Conservation (phyloP, 2,113 vertebrate genomes). For the Ophthalmolycus amberensis region DNA sequence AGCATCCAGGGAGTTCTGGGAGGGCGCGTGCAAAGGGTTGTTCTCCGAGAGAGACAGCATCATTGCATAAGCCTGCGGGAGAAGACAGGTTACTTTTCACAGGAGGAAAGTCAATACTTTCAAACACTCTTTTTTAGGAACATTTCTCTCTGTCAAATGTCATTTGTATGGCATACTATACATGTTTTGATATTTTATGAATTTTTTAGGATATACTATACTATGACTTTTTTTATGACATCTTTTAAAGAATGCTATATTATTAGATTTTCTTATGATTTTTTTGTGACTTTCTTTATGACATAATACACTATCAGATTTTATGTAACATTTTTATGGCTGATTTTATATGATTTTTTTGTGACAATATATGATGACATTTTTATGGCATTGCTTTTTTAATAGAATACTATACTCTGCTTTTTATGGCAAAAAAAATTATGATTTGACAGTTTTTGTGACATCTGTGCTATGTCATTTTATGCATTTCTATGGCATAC, state of each 20-base stretch:
- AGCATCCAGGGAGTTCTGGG: conserved; percentile 97
- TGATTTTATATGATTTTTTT: neutral
- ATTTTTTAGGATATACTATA: neutral
- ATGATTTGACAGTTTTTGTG: no score
- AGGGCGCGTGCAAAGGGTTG: conserved; percentile 91
- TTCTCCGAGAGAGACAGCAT: conserved; percentile 99
- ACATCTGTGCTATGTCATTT: neutral
- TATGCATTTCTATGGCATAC: neutral
- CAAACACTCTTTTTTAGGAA: neutral
- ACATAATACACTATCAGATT: neutral
- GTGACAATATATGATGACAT: no score
- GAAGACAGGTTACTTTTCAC: conserved; percentile 40
- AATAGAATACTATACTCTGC: neutral
- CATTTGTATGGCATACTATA: neutral
- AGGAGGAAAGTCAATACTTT: neutral
- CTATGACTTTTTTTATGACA: neutral
- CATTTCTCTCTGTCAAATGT: neutral
- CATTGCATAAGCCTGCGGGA: conserved; percentile 97
- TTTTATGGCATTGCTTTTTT: neutral
- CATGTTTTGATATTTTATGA: neutral
- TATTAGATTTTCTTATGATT: neutral
- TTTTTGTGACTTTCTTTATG: neutral
- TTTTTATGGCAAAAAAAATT: neutral
- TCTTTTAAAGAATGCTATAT: neutral
- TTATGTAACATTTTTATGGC: neutral